These are phyloP conservation scores for Vimba vimba DNA, from an alignment of 2,113 vertebrate genomes.

Conservation along the genomic window DNA sequence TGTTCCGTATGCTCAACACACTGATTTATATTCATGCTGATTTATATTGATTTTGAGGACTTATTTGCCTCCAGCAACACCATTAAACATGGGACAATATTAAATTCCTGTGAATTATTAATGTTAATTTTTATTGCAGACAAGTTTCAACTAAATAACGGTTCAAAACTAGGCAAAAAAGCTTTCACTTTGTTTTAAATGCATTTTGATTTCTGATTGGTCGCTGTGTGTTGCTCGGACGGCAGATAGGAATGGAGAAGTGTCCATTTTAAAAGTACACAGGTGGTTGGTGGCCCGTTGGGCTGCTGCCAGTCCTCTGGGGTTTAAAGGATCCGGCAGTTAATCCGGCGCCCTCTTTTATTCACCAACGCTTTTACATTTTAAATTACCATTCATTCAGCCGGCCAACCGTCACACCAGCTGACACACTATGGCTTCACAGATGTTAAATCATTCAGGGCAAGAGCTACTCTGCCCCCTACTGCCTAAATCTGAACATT, in stretches of 20 bases:
- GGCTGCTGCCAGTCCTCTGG: slow-evolving; percentile 59
- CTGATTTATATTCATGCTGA: slow-evolving; percentile 68
- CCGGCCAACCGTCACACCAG: slow-evolving; percentile 26
- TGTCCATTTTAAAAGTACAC: slow-evolving; percentile 63
- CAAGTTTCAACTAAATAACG: slow-evolving; percentile 60
- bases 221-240: background rate
- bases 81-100: slow-evolving; percentile 68
- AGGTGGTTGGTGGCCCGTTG: slow-evolving; percentile 56
- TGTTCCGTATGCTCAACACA: slow-evolving; percentile 66
- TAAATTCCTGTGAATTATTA: slow-evolving; percentile 63
- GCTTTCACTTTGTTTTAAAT: background rate
- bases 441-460: slow-evolving; percentile 45
- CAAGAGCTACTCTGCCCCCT: slow-evolving; percentile 67
- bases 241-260: slow-evolving; percentile 45
- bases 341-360: slow-evolving; percentile 42
- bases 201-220: slow-evolving; percentile 20
- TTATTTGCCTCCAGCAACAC: slow-evolving; percentile 64
- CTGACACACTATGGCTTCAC: background rate
- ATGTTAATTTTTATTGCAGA: slow-evolving; percentile 58
- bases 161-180: background rate
- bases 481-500: slow-evolving; percentile 48
- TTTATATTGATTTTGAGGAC: slow-evolving; percentile 72
- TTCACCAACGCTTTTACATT: slow-evolving; percentile 65
- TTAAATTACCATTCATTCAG: slow-evolving; percentile 61
- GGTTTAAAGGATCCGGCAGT: slow-evolving; percentile 57